Evolutionary conservation across 64 coral and sea anemone species (phyloP).

Genomic region (Dendronephthya gigantea): DNA sequence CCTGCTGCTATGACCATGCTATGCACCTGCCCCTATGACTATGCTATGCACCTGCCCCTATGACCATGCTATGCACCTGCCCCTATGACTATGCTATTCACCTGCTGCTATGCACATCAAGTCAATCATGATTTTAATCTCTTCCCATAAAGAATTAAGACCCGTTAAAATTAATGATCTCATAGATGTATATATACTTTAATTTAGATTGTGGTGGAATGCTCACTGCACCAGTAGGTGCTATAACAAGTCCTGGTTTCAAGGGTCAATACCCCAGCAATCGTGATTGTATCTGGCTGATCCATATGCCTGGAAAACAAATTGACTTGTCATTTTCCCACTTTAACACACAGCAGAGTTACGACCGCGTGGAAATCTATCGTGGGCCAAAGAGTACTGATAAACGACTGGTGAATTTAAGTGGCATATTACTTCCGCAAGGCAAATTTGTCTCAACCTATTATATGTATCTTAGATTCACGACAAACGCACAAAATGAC

Average conservation of each 20-base stretch:
- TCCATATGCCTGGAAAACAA: conserved; percentile 50
- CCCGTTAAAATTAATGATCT: background rate
- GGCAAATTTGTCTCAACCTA: conserved; percentile 56
- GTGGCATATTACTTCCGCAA: conserved; percentile 58
- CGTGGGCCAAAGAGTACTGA: conserved; percentile 69
- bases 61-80: too few relatives aligned
- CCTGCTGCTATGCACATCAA: too few relatives aligned
- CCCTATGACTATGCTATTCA: too few relatives aligned
- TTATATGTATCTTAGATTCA: conserved; percentile 90
- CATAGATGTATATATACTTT: background rate
- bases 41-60: too few relatives aligned
- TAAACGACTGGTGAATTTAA: conserved; percentile 65
- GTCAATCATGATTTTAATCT: too few relatives aligned
- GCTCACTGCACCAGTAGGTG: conserved; percentile 33
- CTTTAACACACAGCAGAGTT: conserved; percentile 76
- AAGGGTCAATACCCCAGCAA: conserved; percentile 61
- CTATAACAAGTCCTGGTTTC: conserved; percentile 70
- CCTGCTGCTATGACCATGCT: too few relatives aligned
- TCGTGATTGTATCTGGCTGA: conserved; percentile 75
- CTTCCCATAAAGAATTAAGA: background rate
- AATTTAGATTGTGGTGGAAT: conserved; percentile 82
- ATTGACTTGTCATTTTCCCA: conserved; percentile 55
- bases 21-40: too few relatives aligned
- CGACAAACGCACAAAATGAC: conserved; percentile 62
- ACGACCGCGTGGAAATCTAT: conserved; percentile 66